Conservation (phyloP, 2,113 vertebrate species). For the Phycodurus eques region DNA sequence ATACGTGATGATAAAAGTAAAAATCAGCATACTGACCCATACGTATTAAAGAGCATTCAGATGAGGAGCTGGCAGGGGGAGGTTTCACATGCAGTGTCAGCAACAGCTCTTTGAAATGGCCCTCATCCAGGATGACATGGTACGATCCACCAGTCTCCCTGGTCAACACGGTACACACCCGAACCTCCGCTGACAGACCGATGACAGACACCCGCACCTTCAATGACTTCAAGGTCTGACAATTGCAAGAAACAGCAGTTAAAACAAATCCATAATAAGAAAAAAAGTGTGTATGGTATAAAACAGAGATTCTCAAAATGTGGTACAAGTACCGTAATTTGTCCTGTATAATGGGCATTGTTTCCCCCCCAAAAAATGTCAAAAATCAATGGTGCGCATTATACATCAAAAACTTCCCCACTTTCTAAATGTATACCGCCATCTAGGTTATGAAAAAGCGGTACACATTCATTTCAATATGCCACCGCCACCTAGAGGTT, state of each 20-base stretch:
- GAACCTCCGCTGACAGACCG: slow-evolving; percentile 92
- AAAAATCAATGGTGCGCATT: too few relatives aligned
- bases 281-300: not conserved
- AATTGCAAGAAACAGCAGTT: not conserved
- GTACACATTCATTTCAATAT: too few relatives aligned
- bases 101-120: slow-evolving; percentile 90
- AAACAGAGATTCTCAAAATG: too few relatives aligned
- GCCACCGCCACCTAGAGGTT: too few relatives aligned
- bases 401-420: too few relatives aligned
- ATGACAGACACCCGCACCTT: slow-evolving; percentile 95
- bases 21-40: slow-evolving; percentile 80
- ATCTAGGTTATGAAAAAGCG: too few relatives aligned
- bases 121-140: slow-evolving; percentile 94
- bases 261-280: not conserved
- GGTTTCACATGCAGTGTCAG: slow-evolving; percentile 86
- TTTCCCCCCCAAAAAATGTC: too few relatives aligned
- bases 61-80: slow-evolving; percentile 85
- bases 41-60: slow-evolving; percentile 95
- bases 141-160: slow-evolving; percentile 91
- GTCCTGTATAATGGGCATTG: too few relatives aligned
- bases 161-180: slow-evolving; percentile 91
- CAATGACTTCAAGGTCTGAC: slow-evolving; percentile 84
- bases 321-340: too few relatives aligned
- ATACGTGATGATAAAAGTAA: not conserved
- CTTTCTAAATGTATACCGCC: too few relatives aligned